These are phyloP conservation scores for Pogona vitticeps DNA, from an alignment of 2,113 vertebrate genomes.

Conservation along the genomic window DNA sequence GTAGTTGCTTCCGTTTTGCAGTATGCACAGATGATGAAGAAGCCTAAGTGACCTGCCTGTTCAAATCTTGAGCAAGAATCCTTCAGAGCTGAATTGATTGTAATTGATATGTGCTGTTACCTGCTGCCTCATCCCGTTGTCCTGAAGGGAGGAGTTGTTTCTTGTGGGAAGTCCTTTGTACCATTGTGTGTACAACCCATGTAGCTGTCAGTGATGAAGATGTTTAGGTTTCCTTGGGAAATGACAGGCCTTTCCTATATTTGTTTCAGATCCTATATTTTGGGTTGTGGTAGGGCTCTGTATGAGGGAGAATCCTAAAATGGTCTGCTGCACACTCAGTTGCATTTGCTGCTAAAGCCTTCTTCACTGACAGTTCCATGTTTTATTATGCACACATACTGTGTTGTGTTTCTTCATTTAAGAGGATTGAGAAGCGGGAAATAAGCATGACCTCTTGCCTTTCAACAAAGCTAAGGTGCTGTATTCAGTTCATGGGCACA, in stretches of 20 bases:
- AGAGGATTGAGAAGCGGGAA: not conserved
- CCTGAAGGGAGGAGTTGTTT: not conserved
- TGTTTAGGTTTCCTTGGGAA: not conserved
- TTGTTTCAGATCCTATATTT: not conserved
- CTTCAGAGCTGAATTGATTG: not conserved
- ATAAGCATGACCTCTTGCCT: not conserved
- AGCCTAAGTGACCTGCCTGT: not conserved
- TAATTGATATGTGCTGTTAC: not conserved
- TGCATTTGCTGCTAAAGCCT: not conserved
- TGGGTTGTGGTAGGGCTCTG: not conserved
- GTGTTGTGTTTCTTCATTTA: not conserved
- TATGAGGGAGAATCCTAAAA: not conserved
- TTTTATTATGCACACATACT: not conserved
- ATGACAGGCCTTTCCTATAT: too few species aligned
- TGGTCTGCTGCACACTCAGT: not conserved
- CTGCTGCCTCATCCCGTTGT: not conserved
- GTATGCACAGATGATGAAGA: not conserved
- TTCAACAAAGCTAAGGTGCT: constrained; percentile 4
- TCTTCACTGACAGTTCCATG: not conserved
- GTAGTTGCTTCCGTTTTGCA: not conserved
- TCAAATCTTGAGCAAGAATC: not conserved
- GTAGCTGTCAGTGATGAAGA: not conserved
- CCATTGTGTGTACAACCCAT: not conserved
- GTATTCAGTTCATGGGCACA: not conserved
- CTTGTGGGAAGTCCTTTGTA: not conserved